Evolutionary conservation across 2,888 invertebrate genomes (phyloP), one percentile per base, ranked within the genome.

Genomic region (Ariolimax columbianus): DNA sequence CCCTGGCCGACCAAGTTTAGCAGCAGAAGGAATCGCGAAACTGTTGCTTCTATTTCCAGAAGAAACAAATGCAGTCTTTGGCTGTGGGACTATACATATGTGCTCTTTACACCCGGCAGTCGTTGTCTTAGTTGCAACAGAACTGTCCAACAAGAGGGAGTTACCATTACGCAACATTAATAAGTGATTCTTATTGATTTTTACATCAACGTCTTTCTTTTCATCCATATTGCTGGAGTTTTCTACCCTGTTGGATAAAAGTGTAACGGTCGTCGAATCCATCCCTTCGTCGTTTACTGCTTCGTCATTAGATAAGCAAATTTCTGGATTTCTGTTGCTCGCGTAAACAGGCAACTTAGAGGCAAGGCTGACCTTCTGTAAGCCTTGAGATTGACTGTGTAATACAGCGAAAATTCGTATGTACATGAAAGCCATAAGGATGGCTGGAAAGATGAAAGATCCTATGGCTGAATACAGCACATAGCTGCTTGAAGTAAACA

Each of bases 381-480:
- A 79, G n/a, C 73, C 80, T 59, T 75, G 82, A 19, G 93, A 90
- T 51, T 93, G 90, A 84, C 91, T 90, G 82, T 91, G 90, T 26
- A 94, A 88, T 33, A 93, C 93, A 30, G 89, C 88, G 88, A 94
- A 94, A 77, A 94, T 94, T 77, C 92, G 90, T 9, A 93, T 90
- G 87, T 94, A 94, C 47, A 94, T 89, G 85, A 93, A 92, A 9
- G 93, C 88, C 91, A 94, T 94, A 59, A 94, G 89, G 78, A 92
- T 88, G 66, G 93, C 91, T 23, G 94, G 94, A 40, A 94, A 91
- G 82, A 93, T 92, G 88, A 94, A 94, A 1, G 94, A 94, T 11
- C 94, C 93, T 85, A 92, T 91, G 6, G 94, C 93, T 6, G 94
- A 94, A 88, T 94, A 94, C 7, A 94, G 88, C 14, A 94, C 94